Evolutionary conservation across 2,797 vertebrate genomes (phyloP), one percentile per base, ranked within the genome.

Genomic region (Euthynnus affinis): DNA sequence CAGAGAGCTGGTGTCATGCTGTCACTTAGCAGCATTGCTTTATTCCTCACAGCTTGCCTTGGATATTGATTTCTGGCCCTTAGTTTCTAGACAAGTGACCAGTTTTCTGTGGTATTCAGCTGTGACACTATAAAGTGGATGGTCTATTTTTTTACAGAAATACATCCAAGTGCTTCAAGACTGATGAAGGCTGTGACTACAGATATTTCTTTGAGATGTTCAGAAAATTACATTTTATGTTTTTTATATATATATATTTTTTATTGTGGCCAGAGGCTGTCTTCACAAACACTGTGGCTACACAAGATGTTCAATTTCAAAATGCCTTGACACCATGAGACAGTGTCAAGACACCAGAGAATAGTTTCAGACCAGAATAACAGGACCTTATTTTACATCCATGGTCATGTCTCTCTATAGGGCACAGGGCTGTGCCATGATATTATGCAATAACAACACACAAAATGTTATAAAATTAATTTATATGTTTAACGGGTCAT

Each of bases 51-150:
- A 82, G 75, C 52, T 76, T 58, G 59, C 81, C 82, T 82, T 57
- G 65, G 74, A n/a, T 90, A 90, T 90, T 84, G 91, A 92, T 92
- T 92, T 87, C 75, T 83, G 79, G 75, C 73, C 71, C 60, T 73
- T 71, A 25, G 77, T 73, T 77, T 76, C 32, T 44, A 86, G 71
- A 83, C 79, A 60, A 91, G 78, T 83, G 80, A 83, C 76, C 80
- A 9, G 67, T 72, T 83, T 87, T 87, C 84, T 85, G 71, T 82
- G 75, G 37, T 72, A 67, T 81, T 87, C 82, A 69, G 57, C 83
- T 83, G 79, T 88, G 81, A 86, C 86, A 84, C 22, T 52, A 75
- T 68, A 79, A 84, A 83, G 69, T 76, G 17, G 62, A 82, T 29
- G 56, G 29, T 78, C 27, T 67, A 13, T 63, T 79, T 75, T 77